Evolutionary conservation across 2,797 vertebrate species (phyloP).

Genomic region (Aphelocoma californica): DNA sequence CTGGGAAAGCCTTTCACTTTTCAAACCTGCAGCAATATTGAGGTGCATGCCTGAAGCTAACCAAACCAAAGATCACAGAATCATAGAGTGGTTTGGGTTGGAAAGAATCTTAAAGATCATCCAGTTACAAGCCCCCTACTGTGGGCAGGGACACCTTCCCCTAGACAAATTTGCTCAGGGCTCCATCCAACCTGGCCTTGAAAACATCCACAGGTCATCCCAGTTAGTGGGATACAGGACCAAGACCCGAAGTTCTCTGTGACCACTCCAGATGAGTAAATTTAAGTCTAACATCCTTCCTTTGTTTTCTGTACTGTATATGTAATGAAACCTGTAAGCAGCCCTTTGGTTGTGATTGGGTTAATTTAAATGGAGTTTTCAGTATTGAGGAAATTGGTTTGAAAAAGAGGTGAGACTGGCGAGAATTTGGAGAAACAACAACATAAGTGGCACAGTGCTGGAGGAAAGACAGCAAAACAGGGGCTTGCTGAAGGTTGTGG

Average conservation of each 20-base stretch:
- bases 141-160: background rate
- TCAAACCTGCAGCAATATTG: background rate
- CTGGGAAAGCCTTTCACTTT: background rate
- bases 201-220: background rate
- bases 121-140: background rate
- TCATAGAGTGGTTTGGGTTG: background rate
- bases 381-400: background rate
- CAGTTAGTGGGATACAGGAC: background rate
- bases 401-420: background rate
- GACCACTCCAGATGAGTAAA: background rate
- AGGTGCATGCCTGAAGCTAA: background rate
- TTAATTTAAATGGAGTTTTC: background rate
- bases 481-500: background rate
- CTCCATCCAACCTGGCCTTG: background rate
- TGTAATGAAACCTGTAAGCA: background rate
- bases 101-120: background rate
- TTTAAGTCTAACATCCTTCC: background rate
- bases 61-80: background rate
- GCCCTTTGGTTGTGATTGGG: background rate
- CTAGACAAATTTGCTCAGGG: background rate
- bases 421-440: accelerated
- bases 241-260: background rate
- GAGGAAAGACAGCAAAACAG: background rate
- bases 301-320: background rate
- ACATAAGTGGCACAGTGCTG: accelerated